Percentiles rank a stretch among this genome's conserved stretches.
Evolutionary conservation across 1,140 invertebrate species (phyloP).

Genomic region (Araneus ventricosus): DNA sequence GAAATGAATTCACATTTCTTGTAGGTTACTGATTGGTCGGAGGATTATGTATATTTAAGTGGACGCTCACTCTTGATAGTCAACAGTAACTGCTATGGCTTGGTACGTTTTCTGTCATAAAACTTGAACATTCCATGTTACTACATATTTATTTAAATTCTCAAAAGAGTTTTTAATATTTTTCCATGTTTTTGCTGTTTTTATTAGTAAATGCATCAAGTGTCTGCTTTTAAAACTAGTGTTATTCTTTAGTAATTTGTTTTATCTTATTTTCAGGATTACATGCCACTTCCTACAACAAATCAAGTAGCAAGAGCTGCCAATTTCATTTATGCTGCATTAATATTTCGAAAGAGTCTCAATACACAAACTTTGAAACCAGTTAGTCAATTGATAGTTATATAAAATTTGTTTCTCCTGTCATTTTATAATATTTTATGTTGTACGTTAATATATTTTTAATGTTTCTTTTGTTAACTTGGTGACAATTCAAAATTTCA

Average conservation of each 20-base stretch:
- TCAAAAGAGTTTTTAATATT: too few species aligned
- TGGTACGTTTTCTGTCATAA: slow-evolving; percentile 80
- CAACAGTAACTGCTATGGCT: slow-evolving; percentile 99
- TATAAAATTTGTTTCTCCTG: not conserved
- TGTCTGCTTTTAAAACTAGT: too few species aligned
- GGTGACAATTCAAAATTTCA: slow-evolving; percentile 93
- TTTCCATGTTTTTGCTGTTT: not conserved
- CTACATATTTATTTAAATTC: too few species aligned
- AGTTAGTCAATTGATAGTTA: slow-evolving; percentile 82
- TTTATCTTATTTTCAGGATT: slow-evolving; percentile 53
- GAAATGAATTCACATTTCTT: slow-evolving; percentile 42
- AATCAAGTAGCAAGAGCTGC: slow-evolving; percentile 96
- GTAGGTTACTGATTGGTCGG: slow-evolving; percentile 99
- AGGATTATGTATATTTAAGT: slow-evolving; percentile 98
- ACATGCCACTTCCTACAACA: slow-evolving; percentile 85
- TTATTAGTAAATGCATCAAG: not conserved
- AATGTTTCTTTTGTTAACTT: slow-evolving; percentile 74
- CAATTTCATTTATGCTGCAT: slow-evolving; percentile 89
- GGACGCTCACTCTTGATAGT: slow-evolving; percentile 97
- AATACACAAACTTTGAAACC: slow-evolving; percentile 97
- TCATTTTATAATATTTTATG: not conserved
- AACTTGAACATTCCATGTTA: too few species aligned
- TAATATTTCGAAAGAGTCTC: slow-evolving; percentile 93
- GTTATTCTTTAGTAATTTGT: not conserved
- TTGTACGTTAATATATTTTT: not conserved